phyloP scores from a whole-genome alignment of 2,888 invertebrate genomes.

The Limnephilus rhombicus region DNA sequence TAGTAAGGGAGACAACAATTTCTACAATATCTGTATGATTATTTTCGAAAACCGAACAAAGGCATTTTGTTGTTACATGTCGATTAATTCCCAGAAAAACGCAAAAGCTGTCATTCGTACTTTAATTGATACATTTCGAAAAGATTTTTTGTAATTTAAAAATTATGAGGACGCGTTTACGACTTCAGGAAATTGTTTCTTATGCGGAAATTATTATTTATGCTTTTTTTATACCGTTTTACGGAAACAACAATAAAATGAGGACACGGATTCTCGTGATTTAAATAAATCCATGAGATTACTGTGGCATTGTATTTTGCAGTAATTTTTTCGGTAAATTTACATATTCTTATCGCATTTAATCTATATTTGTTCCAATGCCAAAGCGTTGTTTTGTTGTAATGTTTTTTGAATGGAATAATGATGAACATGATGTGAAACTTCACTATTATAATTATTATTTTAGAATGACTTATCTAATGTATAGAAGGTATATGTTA shows the following conservation, averaged over 20 bases:
- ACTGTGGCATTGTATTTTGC: not conserved
- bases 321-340: not conserved
- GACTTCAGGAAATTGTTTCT: not conserved
- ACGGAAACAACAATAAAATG: not conserved
- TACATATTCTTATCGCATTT: not conserved
- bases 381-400: conserved; percentile 1
- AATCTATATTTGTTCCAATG: not conserved
- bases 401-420: not conserved
- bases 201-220: not conserved
- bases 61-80: too few species aligned
- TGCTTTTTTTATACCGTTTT: not conserved
- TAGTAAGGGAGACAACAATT: too few species aligned
- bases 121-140: not conserved
- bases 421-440: not conserved
- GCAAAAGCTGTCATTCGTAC: too few species aligned
- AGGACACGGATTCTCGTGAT: not conserved
- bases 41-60: too few species aligned
- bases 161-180: not conserved
- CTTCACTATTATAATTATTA: not conserved
- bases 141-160: not conserved
- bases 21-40: too few species aligned
- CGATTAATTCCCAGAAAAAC: too few species aligned
- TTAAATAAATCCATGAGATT: conserved; percentile 1
- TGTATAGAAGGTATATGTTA: too few species aligned
- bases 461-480: not conserved